Evolutionary conservation across 35 echinoderm and acorn worm genomes (phyloP), one percentile per base, ranked within the genome.

Genomic region (Apostichopus parvimensis): DNA sequence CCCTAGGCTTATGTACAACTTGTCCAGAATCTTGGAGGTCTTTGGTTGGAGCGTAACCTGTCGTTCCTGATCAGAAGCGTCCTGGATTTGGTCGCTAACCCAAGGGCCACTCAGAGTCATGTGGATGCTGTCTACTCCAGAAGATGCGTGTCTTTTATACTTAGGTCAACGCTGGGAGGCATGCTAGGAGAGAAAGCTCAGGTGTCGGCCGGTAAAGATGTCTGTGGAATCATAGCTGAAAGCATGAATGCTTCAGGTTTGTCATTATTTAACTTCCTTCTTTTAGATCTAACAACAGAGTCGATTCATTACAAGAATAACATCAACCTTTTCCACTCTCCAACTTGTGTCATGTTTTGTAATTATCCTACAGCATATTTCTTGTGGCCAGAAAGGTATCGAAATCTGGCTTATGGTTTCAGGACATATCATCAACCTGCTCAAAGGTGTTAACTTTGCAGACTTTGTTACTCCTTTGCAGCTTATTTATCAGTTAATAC

Each of bases 141-240:
- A 11, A 82, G 94, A 53, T 98, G 97, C 73, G 94, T 98, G 53
- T 93, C 94, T 57, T 98, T 98, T 66, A 98, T 98, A 93, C 78
- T 98, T 9, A 87, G 95, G 66, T 94, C 93, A 2, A 88, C 94
- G 20, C 78, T 98, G 5, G 97, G 97, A 14, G 93, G 92, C 54
- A 98, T 98, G 97, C 70, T 96, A 0, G 97, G 97, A 68, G 97
- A 98, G 91, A 98, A 96, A 78, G 97, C 97, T 0, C 97, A 98
- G 25, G 93, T 95, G 79, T 98, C 97, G 9, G 91, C 94, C 56
- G 94, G 94, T 23, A 98, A 96, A 77, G 93, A 96, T 61, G 77
- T 98, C 20, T 98, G 97, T 79, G 68, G 72, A 53, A 91, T 98
- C 76, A 98, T 98, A 62, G 86, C 94, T 21, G 95, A 98, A 86